Percentiles rank a stretch among this genome's conserved stretches.
These are phyloP conservation scores for Zoanthus sansibaricus DNA, from an alignment of 92 coral and sea anemone species.

Conservation along the genomic window DNA sequence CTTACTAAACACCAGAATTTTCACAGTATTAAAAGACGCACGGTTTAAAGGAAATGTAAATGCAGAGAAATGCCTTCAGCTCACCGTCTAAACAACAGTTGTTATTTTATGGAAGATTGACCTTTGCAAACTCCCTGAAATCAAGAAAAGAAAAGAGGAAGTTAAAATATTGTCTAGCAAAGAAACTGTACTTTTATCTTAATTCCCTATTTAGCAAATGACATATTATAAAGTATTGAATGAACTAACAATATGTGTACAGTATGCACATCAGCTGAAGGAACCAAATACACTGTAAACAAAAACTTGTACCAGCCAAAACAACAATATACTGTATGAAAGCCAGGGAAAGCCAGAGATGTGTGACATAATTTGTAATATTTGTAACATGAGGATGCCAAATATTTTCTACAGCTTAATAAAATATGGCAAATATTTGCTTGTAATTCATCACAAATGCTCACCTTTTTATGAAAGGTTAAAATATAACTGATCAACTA, in stretches of 20 bases:
- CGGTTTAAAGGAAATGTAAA: background rate
- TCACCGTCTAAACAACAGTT: background rate
- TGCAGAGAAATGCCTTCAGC: background rate
- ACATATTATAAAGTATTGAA: background rate
- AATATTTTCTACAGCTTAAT: too few species aligned
- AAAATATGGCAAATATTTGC: background rate
- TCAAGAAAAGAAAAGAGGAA: background rate
- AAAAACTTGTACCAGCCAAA: slow-evolving; percentile 1
- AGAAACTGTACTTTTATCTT: background rate
- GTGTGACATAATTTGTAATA: background rate
- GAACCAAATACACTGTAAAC: slow-evolving; percentile 3
- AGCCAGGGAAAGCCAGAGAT: background rate
- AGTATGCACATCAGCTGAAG: slow-evolving; percentile 8
- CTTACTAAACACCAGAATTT: background rate
- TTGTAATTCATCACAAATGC: background rate
- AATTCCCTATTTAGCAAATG: background rate
- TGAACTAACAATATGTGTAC: background rate
- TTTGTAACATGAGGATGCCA: background rate
- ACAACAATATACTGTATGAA: background rate
- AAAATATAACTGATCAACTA: background rate
- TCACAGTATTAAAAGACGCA: background rate
- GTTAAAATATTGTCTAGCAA: background rate
- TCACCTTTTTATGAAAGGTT: background rate
- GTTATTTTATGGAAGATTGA: background rate
- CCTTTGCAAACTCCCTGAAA: background rate